Base-by-base conservation (phyloP, 2,888 invertebrate species). In the Harpagoxenus sublaevis region DNA sequence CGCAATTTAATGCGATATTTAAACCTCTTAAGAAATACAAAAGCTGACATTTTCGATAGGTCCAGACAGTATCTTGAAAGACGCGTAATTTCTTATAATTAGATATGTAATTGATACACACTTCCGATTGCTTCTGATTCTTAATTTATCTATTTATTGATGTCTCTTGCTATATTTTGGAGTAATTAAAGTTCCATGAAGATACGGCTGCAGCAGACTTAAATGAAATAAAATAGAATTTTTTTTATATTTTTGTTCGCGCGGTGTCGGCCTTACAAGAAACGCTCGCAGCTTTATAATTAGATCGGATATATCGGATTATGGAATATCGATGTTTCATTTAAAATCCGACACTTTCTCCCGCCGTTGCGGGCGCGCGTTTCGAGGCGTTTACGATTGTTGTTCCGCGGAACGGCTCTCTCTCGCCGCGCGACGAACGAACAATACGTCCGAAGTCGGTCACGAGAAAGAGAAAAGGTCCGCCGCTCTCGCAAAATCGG, bases 401-500 rank as follows among this genome's bases (percentile, higher is more conserved):
- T 70, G 63, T 51, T 78, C 18, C n/a, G 39, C 5, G 68, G 31
- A 28, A 39, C 45, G 23, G 42, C 42, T 70, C 70, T 62, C 45
- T 75, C 35, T 35, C 51, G 28, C 15, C 45, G n/a, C 48, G 28
- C 28, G n/a, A 48, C 15, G 35, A 15, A n/a, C 42, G 57, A 39
- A 73, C 73, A 74, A 75, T 75, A 57, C 53, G 53, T 23, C 51
- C 45, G 45, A 83, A 83, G 82, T 83, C 83, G 83, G 83, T 75
- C 83, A 75, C 42, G 75, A 65, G 65, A 63, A 73, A 62, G 73
- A 73, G 81, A 82, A 74, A 73, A 63, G 81, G 53, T 73, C 60
- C 45, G 55, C 57, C 79, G 53, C n/a, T 73, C 74, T 75, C 63
- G 75, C 35, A 75, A 75, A 75, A 75, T 75, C 39, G 53, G 4